Evolutionary conservation across 2,888 invertebrate genomes (phyloP), one percentile per base, ranked within the genome.

Genomic region (Plebejus argus): DNA sequence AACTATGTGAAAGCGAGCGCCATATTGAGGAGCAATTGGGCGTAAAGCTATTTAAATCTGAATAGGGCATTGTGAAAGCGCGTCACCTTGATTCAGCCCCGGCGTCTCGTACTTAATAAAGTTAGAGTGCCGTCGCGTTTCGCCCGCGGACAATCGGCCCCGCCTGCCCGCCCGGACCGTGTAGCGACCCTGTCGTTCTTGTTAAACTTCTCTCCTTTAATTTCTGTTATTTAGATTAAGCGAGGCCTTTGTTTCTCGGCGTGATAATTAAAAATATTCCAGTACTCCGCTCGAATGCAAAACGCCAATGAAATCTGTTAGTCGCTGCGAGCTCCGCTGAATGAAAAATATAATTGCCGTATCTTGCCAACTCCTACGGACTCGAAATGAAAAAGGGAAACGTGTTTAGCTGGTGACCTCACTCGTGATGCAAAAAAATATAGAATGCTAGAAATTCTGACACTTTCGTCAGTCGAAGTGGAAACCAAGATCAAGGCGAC

Each of bases 21-120:
- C 90, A 87, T 89, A 93, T 93, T 93, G 91, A 92, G 88, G 89
- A 85, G 92, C 91, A 94, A 94, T 94, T 93, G 93, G 90, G 93
- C 91, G 93, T 92, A 89, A 93, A 93, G 93, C 93, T 93, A 94
- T 93, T 93, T 93, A 92, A 92, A 93, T 93, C 88, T 93, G 93
- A 93, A 94, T 93, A 90, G 93, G 87, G 91, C 87, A 92, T 94
- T 94, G 93, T 94, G 88, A 89, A 89, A 87, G 89, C 89, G 89
- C 92, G 91, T 91, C 92, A 93, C 92, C 93, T 93, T 93, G 90
- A 90, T 91, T 85, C 86, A 86, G 84, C 80, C 82, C 80, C 85
- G 87, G 85, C 88, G 90, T 87, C 86, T 89, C 87, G 85, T 88
- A 86, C 88, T 90, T 93, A 92, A 91, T 93, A 91, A 90, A 92